These are phyloP conservation scores for Macrophya annulata DNA, from an alignment of 2,888 invertebrate genomes.

Conservation along the genomic window DNA sequence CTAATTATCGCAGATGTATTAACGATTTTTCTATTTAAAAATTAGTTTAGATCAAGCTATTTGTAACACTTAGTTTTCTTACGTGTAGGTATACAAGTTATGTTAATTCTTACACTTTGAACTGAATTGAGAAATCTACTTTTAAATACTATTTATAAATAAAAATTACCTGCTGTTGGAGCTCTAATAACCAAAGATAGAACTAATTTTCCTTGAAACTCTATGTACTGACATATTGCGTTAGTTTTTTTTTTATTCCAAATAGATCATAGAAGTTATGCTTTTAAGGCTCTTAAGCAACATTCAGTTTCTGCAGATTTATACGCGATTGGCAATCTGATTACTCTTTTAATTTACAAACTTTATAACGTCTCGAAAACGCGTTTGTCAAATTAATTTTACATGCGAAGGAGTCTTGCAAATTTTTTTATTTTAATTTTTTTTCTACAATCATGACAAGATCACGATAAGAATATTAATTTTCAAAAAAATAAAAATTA, in stretches of 20 bases:
- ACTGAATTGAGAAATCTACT: neutral
- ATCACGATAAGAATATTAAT: too few relatives aligned
- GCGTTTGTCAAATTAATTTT: neutral
- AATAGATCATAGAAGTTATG: neutral
- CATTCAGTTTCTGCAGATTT: neutral
- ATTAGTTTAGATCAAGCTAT: neutral
- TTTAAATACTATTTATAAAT: neutral
- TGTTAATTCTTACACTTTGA: neutral
- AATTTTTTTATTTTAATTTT: neutral
- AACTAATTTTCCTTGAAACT: conserved; percentile 28
- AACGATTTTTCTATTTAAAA: neutral
- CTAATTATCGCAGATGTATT: neutral
- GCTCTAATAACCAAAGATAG: conserved; percentile 17
- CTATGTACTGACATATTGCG: neutral
- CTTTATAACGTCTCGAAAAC: neutral
- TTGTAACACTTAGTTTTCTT: neutral
- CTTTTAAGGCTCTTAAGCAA: neutral
- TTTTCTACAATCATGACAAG: neutral
- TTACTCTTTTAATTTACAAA: neutral
- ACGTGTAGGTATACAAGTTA: neutral
- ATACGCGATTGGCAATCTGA: neutral
- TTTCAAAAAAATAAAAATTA: too few relatives aligned
- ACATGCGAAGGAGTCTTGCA: neutral
- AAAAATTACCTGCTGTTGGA: neutral
- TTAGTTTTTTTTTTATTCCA: neutral